Conservation (phyloP, 2,113 vertebrate genomes). For the Anguilla japonica region DNA sequence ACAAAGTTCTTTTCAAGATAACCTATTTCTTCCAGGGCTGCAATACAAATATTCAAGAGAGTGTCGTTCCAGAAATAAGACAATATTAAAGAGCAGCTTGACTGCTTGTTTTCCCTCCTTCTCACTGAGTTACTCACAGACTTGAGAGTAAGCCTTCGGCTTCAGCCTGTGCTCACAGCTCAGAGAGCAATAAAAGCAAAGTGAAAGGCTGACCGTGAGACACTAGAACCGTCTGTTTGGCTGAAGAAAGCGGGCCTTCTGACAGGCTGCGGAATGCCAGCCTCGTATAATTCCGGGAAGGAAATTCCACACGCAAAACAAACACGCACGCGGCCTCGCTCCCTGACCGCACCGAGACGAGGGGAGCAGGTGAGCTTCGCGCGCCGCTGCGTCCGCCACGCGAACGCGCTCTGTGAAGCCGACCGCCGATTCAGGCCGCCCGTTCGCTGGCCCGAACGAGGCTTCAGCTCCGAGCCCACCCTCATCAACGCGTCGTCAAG, state of each 20-base stretch:
- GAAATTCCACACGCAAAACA: constrained; percentile 67
- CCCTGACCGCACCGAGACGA: background rate
- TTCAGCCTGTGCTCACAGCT: background rate
- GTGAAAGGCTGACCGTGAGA: background rate
- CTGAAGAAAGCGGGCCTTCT: constrained; percentile 37
- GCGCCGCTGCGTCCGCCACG: constrained; percentile 14
- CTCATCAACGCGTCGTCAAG: too few species aligned
- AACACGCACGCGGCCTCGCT: constrained; percentile 46
- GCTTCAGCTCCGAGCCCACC: background rate
- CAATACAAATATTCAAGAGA: background rate
- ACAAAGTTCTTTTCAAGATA: background rate
- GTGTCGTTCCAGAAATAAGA: background rate
- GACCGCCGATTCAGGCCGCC: constrained; percentile 13
- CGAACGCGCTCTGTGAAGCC: constrained; percentile 34
- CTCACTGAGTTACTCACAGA: background rate
- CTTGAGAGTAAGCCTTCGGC: background rate
- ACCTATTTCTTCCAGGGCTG: too few species aligned
- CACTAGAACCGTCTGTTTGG: constrained; percentile 6
- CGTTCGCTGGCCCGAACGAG: constrained; percentile 43
- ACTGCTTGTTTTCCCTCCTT: too few species aligned
- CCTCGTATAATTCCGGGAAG: constrained; percentile 61
- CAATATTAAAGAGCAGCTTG: background rate
- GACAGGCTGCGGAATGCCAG: constrained; percentile 54
- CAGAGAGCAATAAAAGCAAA: background rate
- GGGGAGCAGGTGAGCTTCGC: constrained; percentile 65